phyloP scores from a whole-genome alignment of 2,113 vertebrate species.

The Pedetes capensis region DNA sequence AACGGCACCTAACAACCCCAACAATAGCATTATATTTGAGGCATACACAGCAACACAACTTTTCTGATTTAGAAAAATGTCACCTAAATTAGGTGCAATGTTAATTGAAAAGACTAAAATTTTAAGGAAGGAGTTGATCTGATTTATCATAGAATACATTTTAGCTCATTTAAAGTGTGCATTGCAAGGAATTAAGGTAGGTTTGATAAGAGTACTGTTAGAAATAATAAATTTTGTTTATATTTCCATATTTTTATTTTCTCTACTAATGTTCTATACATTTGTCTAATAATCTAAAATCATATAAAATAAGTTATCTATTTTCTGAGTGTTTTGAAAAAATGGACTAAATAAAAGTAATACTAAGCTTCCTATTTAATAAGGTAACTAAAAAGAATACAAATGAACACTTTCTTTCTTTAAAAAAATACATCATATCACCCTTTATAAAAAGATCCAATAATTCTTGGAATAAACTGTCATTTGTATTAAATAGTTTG shows the following conservation, averaged over 20 bases:
- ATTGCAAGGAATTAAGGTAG: neutral
- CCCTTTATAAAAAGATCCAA: neutral
- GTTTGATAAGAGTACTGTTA: neutral
- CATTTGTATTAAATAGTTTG: neutral
- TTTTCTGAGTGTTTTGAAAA: neutral
- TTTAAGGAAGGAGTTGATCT: neutral
- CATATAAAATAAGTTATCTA: neutral
- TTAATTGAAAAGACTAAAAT: neutral
- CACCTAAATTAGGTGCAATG: neutral
- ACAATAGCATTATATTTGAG: too few relatives aligned
- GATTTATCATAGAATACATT: neutral
- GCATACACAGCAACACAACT: neutral
- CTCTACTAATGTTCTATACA: neutral
- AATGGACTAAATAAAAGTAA: neutral
- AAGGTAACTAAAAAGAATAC: neutral
- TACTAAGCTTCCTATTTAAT: neutral
- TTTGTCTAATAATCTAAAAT: neutral
- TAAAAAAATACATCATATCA: neutral
- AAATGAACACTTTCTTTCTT: too few relatives aligned
- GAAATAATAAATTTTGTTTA: neutral
- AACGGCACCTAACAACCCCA: too few relatives aligned
- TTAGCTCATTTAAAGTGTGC: neutral
- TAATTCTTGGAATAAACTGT: neutral
- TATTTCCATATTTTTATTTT: neutral
- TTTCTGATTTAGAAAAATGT: neutral